These are phyloP conservation scores for Pimpla rufipes DNA, from an alignment of 2,888 invertebrate genomes.

Conservation along the genomic window DNA sequence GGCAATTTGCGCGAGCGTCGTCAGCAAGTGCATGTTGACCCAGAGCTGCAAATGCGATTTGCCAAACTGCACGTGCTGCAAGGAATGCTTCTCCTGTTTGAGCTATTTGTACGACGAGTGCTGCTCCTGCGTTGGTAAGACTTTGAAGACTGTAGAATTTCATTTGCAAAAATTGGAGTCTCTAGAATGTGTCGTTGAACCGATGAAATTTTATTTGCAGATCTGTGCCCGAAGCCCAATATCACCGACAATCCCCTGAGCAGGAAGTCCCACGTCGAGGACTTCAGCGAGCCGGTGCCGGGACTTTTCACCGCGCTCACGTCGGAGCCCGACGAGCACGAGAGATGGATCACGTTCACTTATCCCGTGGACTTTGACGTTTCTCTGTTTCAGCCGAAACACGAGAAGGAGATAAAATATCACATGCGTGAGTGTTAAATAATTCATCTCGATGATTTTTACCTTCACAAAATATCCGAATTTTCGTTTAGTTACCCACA, in stretches of 20 bases:
- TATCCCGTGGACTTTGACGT: conserved; percentile 92
- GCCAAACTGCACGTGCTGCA: conserved; percentile 97
- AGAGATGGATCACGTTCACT: conserved; percentile 94
- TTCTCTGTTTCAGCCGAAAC: conserved; percentile 88
- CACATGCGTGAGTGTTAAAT: conserved; percentile 89
- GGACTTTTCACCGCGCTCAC: conserved; percentile 94
- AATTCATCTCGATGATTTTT: neutral
- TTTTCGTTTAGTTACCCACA: neutral
- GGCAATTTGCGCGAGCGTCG: conserved; percentile 97
- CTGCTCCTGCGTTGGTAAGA: conserved; percentile 98
- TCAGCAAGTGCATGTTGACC: conserved; percentile 98
- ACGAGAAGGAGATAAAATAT: conserved; percentile 90
- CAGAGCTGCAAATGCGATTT: conserved; percentile 98
- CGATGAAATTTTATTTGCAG: conserved; percentile 87
- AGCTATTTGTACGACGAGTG: conserved; percentile 96
- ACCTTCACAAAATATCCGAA: neutral
- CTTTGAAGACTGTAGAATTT: neutral
- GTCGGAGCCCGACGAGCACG: conserved; percentile 91
- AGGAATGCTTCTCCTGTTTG: conserved; percentile 96
- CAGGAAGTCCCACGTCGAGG: conserved; percentile 94
- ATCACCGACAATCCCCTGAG: conserved; percentile 91
- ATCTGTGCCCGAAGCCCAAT: conserved; percentile 95
- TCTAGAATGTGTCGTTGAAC: conserved; percentile 45
- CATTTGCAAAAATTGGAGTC: neutral
- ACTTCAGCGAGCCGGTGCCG: conserved; percentile 92